A percentile compares a stretch with the other conserved stretches of the same genome.
Conservation (phyloP, 53 echinoderm and acorn worm genomes). For the Mesocentrotus franciscanus region DNA sequence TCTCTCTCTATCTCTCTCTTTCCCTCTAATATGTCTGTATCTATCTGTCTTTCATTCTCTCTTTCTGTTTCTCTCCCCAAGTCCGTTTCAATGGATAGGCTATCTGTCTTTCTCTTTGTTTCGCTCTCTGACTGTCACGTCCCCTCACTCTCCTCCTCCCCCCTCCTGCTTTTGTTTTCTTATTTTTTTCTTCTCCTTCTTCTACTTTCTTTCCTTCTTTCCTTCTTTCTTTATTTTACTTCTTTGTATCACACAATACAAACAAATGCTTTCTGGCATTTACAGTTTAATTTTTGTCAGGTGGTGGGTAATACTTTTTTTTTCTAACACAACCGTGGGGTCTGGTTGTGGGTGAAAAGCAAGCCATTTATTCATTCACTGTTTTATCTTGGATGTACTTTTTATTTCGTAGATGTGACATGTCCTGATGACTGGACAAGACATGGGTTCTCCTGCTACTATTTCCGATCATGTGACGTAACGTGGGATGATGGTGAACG, state of each 20-base stretch:
- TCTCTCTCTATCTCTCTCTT: too few relatives aligned
- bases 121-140: too few relatives aligned
- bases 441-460: slow-evolving; percentile 64
- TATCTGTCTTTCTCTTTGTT: not conserved
- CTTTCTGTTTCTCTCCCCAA: too few relatives aligned
- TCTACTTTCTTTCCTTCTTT: too few relatives aligned
- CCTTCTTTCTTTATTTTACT: too few relatives aligned
- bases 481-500: slow-evolving; percentile 60
- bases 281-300: not conserved
- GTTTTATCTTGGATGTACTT: not conserved
- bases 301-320: not conserved
- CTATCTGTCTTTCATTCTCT: too few relatives aligned
- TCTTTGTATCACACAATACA: too few relatives aligned
- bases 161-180: too few relatives aligned
- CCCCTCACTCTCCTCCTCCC: too few relatives aligned
- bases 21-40: not conserved
- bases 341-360: not conserved
- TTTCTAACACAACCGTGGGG: not conserved
- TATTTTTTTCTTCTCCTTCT: too few relatives aligned
- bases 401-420: slow-evolving; percentile 24
- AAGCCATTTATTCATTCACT: not conserved
- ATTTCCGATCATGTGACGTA: slow-evolving; percentile 45
- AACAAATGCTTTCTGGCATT: not conserved
- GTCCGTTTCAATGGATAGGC: too few relatives aligned
- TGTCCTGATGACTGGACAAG: slow-evolving; percentile 53